Evolutionary conservation across 1,140 invertebrate genomes (phyloP), one percentile per base, ranked within the genome.

Genomic region (Ectropis grisescens): DNA sequence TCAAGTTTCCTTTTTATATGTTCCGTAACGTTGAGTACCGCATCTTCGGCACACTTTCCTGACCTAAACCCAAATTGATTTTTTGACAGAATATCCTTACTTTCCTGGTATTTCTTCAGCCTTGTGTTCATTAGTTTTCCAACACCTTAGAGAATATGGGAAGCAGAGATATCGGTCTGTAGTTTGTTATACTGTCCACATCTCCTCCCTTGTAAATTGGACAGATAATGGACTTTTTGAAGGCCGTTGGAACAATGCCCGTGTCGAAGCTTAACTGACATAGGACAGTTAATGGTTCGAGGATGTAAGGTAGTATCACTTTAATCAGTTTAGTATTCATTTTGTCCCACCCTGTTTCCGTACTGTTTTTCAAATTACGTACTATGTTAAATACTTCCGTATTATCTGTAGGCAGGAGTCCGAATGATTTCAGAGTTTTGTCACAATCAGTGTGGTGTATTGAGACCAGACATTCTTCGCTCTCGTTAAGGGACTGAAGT

Each of bases 91-190:
- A 35, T 7, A 8, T 25, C 11, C 9, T 35, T 28, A 22, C 12
- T 11, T 13, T 29, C 26, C 1, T 28, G 8, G 13, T 29, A 35
- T 12, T 19, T 12, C 0, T 10, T 0, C 1, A 41, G 13, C 14
- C 33, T 35, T 8, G 16, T 19, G 11, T 43, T 43, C 9, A 43
- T 31, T 7, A 33, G 6, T 33, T 37, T 33, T 42, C 40, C 13
- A 42, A 12, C n/a, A 42, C 26, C 30, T 43, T 43, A 1, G 34
- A 43, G 8, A 37, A 12, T 9, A 14, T 10, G 1, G 35, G 30
- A 11, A 43, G 3, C n/a, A 43, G 11, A n/a, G 41, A 37, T 15
- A 34, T 33, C 0, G 34, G 34, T 13, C 41, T 37, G 11, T 43
- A 43, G 12, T 43, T 43, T 11, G 9, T 25, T 2, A 43, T 14